A percentile compares a stretch with the other conserved stretches of the same genome.
Evolutionary conservation across 2,888 invertebrate genomes (phyloP).

Genomic region (Troides aeacus): DNA sequence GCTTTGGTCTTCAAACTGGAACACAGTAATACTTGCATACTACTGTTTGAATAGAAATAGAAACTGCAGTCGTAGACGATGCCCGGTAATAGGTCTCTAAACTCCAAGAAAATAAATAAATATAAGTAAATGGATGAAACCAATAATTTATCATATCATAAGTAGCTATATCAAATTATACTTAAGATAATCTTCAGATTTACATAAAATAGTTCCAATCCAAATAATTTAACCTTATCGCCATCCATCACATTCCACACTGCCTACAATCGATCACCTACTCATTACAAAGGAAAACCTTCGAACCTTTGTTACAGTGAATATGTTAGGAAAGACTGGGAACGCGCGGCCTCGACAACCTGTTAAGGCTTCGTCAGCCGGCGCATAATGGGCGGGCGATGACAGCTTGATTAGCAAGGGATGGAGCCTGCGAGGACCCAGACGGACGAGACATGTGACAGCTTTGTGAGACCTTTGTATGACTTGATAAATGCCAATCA

Average conservation of each 20-base stretch:
- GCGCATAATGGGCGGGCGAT: constrained; percentile 66
- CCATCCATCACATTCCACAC: constrained; percentile 7
- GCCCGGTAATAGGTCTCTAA: too few relatives aligned
- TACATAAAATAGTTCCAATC: background rate
- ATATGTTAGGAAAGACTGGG: constrained; percentile 57
- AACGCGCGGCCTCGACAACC: constrained; percentile 52
- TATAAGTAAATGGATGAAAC: too few relatives aligned
- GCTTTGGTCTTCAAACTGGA: too few relatives aligned
- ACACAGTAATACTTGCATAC: too few relatives aligned
- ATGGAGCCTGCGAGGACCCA: constrained; percentile 27
- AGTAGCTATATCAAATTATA: too few relatives aligned
- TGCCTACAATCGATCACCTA: constrained; percentile 34
- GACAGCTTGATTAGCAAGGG: constrained; percentile 60
- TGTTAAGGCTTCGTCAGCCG: constrained; percentile 61
- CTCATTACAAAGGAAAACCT: constrained; percentile 36
- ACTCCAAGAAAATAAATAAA: too few relatives aligned
- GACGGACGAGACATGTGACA: constrained; percentile 10
- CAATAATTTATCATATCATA: too few relatives aligned
- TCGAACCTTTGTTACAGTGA: constrained; percentile 35
- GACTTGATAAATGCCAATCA: constrained; percentile 23
- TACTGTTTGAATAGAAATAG: too few relatives aligned
- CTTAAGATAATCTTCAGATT: background rate
- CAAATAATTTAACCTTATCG: constrained; percentile 1
- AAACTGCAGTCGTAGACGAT: too few relatives aligned
- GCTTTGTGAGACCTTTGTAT: constrained; percentile 16